These are phyloP conservation scores for Pedionomus torquatus DNA, from an alignment of 2,113 vertebrate species.

Conservation along the genomic window DNA sequence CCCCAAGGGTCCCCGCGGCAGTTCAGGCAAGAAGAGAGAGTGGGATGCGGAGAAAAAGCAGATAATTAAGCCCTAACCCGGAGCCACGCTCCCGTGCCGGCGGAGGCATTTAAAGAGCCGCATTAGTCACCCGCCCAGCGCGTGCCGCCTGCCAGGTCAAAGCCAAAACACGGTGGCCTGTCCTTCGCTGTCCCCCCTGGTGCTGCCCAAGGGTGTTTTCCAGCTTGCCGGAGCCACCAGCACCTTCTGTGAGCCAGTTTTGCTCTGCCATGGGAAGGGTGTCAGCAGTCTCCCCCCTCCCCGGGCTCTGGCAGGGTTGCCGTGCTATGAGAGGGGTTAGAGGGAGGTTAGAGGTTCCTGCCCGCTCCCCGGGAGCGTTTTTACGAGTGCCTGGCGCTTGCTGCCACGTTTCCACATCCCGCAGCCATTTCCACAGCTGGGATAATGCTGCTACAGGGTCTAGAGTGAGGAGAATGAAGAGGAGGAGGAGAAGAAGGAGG, in stretches of 20 bases:
- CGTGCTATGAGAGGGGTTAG: background rate
- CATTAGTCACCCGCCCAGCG: background rate
- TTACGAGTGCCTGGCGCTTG: background rate
- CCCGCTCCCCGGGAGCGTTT: background rate
- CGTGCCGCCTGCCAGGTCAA: background rate
- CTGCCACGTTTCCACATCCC: background rate
- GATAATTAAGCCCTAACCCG: constrained; percentile 31
- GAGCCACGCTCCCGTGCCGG: constrained; percentile 32
- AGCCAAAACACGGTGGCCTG: background rate
- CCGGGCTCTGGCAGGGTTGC: background rate
- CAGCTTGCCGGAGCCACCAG: background rate
- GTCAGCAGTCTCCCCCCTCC: background rate
- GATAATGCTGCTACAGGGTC: background rate
- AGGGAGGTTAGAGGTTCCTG: background rate
- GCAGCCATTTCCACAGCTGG: background rate
- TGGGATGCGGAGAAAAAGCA: background rate
- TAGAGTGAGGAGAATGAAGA: background rate
- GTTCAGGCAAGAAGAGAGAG: background rate
- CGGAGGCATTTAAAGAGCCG: background rate
- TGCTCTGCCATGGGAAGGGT: background rate
- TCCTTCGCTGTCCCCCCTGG: background rate
- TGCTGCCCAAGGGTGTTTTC: background rate
- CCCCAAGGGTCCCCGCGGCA: background rate
- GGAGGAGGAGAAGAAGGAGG: too few species aligned
- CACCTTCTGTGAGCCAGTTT: background rate